Percentiles rank a stretch among this genome's conserved stretches.
Evolutionary conservation across 2,888 invertebrate genomes (phyloP).

Genomic region (Pseudoips prasinana): DNA sequence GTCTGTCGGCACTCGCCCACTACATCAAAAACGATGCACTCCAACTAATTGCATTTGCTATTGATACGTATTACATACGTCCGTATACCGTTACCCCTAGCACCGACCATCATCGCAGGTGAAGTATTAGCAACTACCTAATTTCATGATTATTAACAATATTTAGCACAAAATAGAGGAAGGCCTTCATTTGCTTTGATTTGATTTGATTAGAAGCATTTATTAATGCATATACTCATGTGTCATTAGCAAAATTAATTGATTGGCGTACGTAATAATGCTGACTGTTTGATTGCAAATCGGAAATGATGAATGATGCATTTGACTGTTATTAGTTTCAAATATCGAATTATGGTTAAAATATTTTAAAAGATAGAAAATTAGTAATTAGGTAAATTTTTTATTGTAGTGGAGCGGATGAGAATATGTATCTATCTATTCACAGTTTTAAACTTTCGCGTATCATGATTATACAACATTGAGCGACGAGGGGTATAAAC

Average conservation of each 20-base stretch:
- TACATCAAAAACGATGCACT: slow-evolving; percentile 81
- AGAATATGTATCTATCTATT: too few species aligned
- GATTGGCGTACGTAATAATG: slow-evolving; percentile 6
- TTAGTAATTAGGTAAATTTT: too few species aligned
- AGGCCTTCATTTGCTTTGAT: slow-evolving; percentile 29
- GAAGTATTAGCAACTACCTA: slow-evolving; percentile 41
- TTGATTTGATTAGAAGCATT: slow-evolving; percentile 25
- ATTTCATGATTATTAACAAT: slow-evolving; percentile 31
- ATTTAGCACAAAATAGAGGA: slow-evolving; percentile 26
- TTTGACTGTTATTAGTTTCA: slow-evolving; percentile 1
- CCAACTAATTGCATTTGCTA: slow-evolving; percentile 79
- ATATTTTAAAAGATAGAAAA: too few species aligned
- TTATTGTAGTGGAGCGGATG: too few species aligned
- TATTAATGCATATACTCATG: slow-evolving; percentile 9
- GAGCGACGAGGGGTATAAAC: too few species aligned
- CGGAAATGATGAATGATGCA: slow-evolving; percentile 1
- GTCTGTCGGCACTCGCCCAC: slow-evolving; percentile 56
- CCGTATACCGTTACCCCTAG: slow-evolving; percentile 43
- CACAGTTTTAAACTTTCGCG: too few species aligned
- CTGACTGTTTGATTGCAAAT: slow-evolving; percentile 5
- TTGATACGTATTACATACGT: slow-evolving; percentile 75
- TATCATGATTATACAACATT: too few species aligned
- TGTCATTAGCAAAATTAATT: slow-evolving; percentile 21
- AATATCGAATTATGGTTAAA: not conserved
- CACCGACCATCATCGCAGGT: slow-evolving; percentile 27